Evolutionary conservation across 1,140 invertebrate genomes (phyloP).

Genomic region (Zaprionus africanus): DNA sequence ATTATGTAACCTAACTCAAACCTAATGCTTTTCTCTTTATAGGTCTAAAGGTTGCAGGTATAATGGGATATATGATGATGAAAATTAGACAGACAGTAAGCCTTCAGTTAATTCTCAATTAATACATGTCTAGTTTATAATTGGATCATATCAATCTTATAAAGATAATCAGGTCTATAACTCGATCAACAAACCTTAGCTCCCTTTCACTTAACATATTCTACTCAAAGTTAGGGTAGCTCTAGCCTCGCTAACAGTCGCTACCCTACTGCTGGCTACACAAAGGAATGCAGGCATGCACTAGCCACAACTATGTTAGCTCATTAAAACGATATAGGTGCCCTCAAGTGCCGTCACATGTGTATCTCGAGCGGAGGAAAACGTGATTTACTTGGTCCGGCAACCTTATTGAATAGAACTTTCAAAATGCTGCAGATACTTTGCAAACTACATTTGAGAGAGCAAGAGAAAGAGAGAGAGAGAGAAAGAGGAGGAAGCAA

Average conservation of each 20-base stretch:
- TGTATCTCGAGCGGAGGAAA: neutral
- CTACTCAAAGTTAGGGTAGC: neutral
- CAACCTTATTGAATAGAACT: neutral
- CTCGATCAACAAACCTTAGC: too few species aligned
- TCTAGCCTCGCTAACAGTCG: neutral
- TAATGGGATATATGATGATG: too few species aligned
- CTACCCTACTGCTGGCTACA: too few species aligned
- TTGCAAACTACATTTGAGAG: neutral
- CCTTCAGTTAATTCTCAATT: too few species aligned
- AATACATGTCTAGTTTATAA: too few species aligned
- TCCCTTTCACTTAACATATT: too few species aligned
- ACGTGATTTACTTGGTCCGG: neutral
- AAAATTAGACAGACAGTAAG: too few species aligned
- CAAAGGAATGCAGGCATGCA: neutral
- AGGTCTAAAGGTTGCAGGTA: too few species aligned
- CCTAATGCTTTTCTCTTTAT: too few species aligned
- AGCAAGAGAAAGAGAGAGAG: neutral
- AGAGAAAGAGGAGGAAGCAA: neutral
- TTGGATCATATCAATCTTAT: too few species aligned
- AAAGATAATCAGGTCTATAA: too few species aligned
- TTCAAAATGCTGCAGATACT: conserved; percentile 1
- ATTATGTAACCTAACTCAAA: too few species aligned
- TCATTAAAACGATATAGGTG: conserved; percentile 1
- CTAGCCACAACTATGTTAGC: neutral
- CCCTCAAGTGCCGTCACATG: neutral